Evolutionary conservation across 1,140 invertebrate species (phyloP).

Genomic region (Ceratina australensis): DNA sequence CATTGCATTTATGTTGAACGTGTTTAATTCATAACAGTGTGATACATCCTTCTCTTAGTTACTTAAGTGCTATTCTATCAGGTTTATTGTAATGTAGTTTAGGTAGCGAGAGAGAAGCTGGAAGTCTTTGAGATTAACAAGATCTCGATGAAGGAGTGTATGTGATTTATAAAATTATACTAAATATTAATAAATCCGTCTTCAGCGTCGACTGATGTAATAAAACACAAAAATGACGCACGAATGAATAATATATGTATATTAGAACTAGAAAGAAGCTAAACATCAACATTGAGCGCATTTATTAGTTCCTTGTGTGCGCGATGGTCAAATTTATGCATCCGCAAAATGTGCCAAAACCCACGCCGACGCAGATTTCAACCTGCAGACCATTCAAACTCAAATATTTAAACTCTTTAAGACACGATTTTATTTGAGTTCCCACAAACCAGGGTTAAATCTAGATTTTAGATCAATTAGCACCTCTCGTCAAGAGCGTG

Average conservation of each 20-base stretch:
- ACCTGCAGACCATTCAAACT: conserved; percentile 6
- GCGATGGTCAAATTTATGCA: conserved; percentile 21
- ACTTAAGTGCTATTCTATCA: too few species aligned
- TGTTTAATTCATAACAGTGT: too few species aligned
- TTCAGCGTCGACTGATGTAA: neutral
- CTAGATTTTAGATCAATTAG: conserved; percentile 20
- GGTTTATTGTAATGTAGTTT: too few species aligned
- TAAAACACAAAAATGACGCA: neutral
- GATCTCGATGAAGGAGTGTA: too few species aligned
- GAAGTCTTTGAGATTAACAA: too few species aligned
- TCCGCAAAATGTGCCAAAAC: conserved; percentile 35
- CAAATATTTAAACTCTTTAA: conserved; percentile 21
- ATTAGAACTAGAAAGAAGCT: neutral
- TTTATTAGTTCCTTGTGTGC: conserved; percentile 12
- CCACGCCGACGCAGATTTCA: neutral
- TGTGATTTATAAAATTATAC: neutral
- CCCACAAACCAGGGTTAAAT: neutral
- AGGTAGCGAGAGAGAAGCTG: too few species aligned
- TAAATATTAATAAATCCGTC: neutral
- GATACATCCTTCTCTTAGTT: too few species aligned
- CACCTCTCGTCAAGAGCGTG: neutral
- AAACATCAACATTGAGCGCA: neutral
- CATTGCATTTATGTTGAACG: too few species aligned
- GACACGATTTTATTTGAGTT: neutral
- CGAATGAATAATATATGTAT: neutral